Evolutionary conservation across 2,888 invertebrate genomes (phyloP).

Genomic region (Amphipoea oculea): DNA sequence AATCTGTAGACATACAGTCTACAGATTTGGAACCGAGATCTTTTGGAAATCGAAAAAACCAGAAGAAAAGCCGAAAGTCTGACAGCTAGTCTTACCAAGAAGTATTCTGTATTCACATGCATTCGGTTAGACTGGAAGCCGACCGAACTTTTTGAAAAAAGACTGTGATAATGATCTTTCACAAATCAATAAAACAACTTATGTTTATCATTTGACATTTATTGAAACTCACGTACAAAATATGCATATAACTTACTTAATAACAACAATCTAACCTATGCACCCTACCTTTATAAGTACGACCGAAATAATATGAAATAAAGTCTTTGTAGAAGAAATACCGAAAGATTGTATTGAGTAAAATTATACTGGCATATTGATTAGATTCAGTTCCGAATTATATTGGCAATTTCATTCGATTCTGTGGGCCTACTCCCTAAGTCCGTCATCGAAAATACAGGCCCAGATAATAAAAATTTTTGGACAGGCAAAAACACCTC

Average conservation of each 20-base stretch:
- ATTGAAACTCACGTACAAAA: conserved; percentile 48
- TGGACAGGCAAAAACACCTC: neutral
- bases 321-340: neutral
- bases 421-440: neutral
- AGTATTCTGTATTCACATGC: neutral
- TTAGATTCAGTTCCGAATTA: neutral
- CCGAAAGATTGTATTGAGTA: neutral
- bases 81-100: neutral
- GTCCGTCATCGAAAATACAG: neutral
- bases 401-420: neutral
- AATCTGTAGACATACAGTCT: too few species aligned
- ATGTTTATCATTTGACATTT: conserved; percentile 29
- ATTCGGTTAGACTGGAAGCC: too few species aligned
- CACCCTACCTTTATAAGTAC: neutral
- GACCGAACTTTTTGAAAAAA: too few species aligned
- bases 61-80: neutral
- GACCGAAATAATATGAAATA: neutral
- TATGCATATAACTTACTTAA: conserved; percentile 23
- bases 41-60: neutral
- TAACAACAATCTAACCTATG: neutral
- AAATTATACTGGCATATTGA: neutral
- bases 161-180: neutral
- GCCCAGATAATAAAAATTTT: neutral
- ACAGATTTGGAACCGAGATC: too few species aligned
- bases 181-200: neutral